Evolutionary conservation across 1,140 invertebrate species (phyloP).

Genomic region (Drosophila nebulosa): DNA sequence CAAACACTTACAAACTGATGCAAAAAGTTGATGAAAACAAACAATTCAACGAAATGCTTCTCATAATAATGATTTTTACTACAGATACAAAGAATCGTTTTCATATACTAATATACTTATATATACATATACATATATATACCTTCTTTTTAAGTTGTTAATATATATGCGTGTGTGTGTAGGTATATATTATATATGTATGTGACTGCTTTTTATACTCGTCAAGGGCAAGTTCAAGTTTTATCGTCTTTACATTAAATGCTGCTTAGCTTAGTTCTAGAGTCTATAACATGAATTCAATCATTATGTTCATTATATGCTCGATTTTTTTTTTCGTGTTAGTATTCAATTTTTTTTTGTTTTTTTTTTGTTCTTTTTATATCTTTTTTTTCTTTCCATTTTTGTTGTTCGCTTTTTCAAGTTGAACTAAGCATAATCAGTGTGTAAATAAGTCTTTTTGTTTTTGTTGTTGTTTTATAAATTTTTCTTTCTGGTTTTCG

Average conservation of each 20-base stretch:
- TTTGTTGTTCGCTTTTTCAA: constrained; percentile 38
- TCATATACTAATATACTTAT: constrained; percentile 24
- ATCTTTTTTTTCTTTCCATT: constrained; percentile 39
- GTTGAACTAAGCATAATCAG: constrained; percentile 76
- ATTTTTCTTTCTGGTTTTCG: neutral
- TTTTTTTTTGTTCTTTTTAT: neutral
- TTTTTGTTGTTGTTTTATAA: neutral
- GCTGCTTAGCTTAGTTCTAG: constrained; percentile 66
- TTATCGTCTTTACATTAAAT: constrained; percentile 57
- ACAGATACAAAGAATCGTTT: constrained; percentile 45
- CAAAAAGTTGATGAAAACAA: constrained; percentile 57
- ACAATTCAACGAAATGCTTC: constrained; percentile 60
- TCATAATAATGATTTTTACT: constrained; percentile 53
- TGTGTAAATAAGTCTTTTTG: constrained; percentile 77
- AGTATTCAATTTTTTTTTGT: constrained; percentile 40
- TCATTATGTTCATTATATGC: constrained; percentile 34
- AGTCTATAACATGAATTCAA: constrained; percentile 61
- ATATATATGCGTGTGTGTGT: constrained; percentile 5
- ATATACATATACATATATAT: constrained; percentile 27
- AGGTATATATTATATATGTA: neutral
- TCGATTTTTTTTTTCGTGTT: constrained; percentile 6
- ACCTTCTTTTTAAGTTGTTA: constrained; percentile 10
- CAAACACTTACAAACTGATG: constrained; percentile 63
- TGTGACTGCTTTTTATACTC: constrained; percentile 1
- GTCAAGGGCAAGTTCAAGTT: constrained; percentile 20